Base-by-base conservation (phyloP, 2,888 invertebrate species). In the Nomada flava region DNA sequence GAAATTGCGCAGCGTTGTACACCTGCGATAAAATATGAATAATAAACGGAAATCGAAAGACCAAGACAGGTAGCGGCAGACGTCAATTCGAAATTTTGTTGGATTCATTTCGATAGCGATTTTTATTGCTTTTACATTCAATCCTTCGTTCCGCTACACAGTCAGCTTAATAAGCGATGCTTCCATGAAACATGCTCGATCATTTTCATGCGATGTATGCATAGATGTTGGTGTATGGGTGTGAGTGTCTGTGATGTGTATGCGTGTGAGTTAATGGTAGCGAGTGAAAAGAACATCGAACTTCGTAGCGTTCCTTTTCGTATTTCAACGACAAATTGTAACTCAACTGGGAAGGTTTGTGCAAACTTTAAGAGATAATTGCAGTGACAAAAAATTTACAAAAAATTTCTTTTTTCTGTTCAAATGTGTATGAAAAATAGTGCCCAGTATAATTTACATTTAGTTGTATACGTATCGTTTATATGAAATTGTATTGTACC, bases 111-210 rank as follows among this genome's bases (percentile, higher is more conserved):
- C 26, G 13, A 20, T 13, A 57, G 57, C 44, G 42, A 64, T 44
- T 64, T 9, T 47, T 44, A 60, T 52, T 59, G 2, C 36, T 52
- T 64, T 70, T 42, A 67, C 75, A 75, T 79, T 59, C 50, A 63
- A 50, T 81, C 64, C 71, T 50, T 69, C 73, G 53, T 64, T 76
- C 69, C 68, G 80, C 80, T 81, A 81, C 81, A 81, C 81, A 79
- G 74, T 81, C 59, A 81, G 81, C 81, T 79, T 70, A 78, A 36
- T 81, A 81, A 81, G 81, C 81, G 74, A 79, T 74, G 81, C 79
- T 70, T 79, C 79, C 76, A 81, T 74, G 79, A 81, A 81, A 81
- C 81, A 81, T 81, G 81, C 81, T 81, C 70, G 73, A 60, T 79
- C 79, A 81, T 60, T 81, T 79, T 69, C 81, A 81, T 81, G 81